Conservation (phyloP, 1,140 invertebrate genomes). For the Orchesella cincta region DNA sequence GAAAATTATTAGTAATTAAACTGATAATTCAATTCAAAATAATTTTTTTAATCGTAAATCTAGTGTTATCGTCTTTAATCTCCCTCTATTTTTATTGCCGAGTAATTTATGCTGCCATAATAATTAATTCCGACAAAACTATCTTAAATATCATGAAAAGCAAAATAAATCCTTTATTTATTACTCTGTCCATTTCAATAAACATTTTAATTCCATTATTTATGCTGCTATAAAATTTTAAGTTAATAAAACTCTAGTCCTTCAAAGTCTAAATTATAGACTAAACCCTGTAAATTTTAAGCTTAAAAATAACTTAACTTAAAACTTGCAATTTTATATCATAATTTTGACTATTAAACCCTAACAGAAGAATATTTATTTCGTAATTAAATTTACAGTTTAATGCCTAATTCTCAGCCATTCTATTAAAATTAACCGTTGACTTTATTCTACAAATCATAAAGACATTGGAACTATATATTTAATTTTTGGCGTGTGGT, state of each 20-base stretch:
- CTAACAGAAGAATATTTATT: conserved; percentile 24
- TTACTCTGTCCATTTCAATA: conserved; percentile 20
- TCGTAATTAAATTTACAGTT: conserved; percentile 49
- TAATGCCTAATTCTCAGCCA: conserved; percentile 55
- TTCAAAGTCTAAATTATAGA: conserved; percentile 41
- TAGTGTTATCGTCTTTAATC: conserved; percentile 20
- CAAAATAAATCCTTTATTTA: conserved; percentile 11
- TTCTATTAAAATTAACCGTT: conserved; percentile 59
- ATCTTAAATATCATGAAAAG: conserved; percentile 13
- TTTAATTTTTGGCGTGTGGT: conserved; percentile 70
- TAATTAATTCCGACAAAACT: conserved; percentile 25
- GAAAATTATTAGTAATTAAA: conserved; percentile 37
- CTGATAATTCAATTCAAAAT: conserved; percentile 18
- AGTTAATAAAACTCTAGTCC: conserved; percentile 47
- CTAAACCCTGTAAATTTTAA: neutral
- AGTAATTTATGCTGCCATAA: conserved; percentile 16
- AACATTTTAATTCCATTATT: conserved; percentile 29
- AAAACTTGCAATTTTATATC: conserved; percentile 42
- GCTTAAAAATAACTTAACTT: conserved; percentile 8
- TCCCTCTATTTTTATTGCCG: conserved; percentile 29
- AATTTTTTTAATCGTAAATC: conserved; percentile 1
- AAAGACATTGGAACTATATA: conserved; percentile 76
- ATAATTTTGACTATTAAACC: conserved; percentile 28
- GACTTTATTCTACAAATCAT: conserved; percentile 70
- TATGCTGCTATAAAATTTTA: conserved; percentile 43